These are phyloP conservation scores for Zaprionus camerounensis DNA, from an alignment of 1,140 invertebrate genomes.

Conservation along the genomic window DNA sequence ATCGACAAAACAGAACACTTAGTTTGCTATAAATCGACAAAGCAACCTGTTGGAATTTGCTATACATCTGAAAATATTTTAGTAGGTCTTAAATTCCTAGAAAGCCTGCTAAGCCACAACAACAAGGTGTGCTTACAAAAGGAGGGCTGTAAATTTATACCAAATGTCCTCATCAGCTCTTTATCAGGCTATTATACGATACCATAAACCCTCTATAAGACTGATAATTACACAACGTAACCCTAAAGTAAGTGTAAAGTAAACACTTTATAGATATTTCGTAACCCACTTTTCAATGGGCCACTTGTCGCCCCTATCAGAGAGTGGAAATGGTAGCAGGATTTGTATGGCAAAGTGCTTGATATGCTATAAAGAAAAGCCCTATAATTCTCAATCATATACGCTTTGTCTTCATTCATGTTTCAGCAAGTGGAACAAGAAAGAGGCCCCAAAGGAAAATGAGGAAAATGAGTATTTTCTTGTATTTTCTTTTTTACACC, in stretches of 20 bases:
- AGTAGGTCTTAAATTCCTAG: neutral
- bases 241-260: conserved; percentile 11
- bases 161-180: neutral
- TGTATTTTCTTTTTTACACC: conserved; percentile 43
- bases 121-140: neutral
- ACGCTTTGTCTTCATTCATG: neutral
- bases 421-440: neutral
- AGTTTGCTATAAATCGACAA: neutral
- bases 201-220: neutral
- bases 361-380: neutral
- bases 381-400: neutral
- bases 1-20: neutral
- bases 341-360: neutral
- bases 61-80: neutral
- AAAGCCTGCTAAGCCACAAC: neutral
- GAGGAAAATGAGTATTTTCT: conserved; percentile 23
- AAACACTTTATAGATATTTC: conserved; percentile 2
- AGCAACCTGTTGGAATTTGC: neutral
- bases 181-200: neutral
- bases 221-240: conserved; percentile 14
- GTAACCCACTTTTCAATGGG: neutral
- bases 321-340: neutral
- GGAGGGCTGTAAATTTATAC: conserved; percentile 4
- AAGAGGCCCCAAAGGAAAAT: conserved; percentile 37
- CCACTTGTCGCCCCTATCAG: neutral